These are phyloP conservation scores for Glossophaga mutica DNA, from an alignment of 2,797 vertebrate genomes.

Conservation along the genomic window DNA sequence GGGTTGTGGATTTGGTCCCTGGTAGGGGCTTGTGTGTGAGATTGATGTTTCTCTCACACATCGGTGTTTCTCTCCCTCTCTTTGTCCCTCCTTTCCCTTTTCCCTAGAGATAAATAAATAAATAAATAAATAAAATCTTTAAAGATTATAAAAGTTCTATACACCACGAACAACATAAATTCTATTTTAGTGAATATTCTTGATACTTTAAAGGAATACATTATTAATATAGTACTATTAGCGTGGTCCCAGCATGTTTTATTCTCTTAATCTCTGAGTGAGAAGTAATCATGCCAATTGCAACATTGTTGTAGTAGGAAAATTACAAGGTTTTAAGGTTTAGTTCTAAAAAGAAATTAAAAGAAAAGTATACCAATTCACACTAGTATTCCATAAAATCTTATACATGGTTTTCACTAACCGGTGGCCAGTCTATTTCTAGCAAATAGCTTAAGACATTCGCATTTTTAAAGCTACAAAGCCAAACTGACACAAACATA, in stretches of 20 bases:
- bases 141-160: not conserved
- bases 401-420: not conserved
- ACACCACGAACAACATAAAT: not conserved
- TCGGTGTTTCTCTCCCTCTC: too few species aligned
- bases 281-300: not conserved
- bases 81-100: too few species aligned
- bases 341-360: not conserved
- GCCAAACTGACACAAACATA: not conserved
- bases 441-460: not conserved
- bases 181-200: not conserved
- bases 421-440: not conserved
- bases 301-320: not conserved
- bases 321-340: not conserved
- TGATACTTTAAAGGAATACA: not conserved
- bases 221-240: not conserved
- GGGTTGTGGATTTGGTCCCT: too few species aligned
- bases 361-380: not conserved
- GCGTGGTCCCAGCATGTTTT: not conserved
- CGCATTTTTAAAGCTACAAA: not conserved
- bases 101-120: too few species aligned
- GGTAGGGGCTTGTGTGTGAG: too few species aligned
- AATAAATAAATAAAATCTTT: too few species aligned
- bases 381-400: not conserved
- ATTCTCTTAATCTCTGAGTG: not conserved
- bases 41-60: too few species aligned